Conservation (phyloP, 2,113 vertebrate genomes). For the Vireo altiloquus region DNA sequence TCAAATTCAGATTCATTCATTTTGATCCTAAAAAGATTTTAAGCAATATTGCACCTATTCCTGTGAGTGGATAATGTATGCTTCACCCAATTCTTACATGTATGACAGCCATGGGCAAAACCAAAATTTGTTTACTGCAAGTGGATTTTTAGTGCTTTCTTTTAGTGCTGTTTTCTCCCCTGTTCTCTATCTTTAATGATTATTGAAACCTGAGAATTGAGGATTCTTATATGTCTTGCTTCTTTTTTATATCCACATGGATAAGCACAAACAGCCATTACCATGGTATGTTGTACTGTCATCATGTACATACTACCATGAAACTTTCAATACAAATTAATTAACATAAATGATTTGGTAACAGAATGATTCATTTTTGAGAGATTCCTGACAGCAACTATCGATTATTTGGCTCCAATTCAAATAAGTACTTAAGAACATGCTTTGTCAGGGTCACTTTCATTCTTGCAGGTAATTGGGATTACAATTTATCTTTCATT, state of each 20-base stretch:
- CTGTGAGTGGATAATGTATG: neutral
- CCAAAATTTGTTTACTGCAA: neutral
- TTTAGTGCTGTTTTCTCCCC: neutral
- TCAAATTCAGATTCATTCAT: neutral
- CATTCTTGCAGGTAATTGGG: neutral
- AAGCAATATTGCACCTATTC: neutral
- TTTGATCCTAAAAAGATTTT: neutral
- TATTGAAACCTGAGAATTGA: neutral
- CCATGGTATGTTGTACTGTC: rapidly evolving
- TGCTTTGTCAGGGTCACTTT: neutral
- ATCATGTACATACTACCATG: neutral
- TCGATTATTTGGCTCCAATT: neutral
- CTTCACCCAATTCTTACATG: neutral
- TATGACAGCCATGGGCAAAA: neutral
- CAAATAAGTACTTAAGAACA: neutral
- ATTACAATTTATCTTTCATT: neutral
- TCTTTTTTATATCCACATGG: neutral
- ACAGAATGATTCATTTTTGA: neutral
- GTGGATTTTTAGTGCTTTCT: neutral
- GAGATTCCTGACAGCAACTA: neutral
- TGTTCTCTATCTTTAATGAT: neutral
- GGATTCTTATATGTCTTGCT: neutral
- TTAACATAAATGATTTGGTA: neutral
- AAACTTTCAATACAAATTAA: neutral
- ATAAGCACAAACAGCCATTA: neutral